A percentile compares a stretch with the other conserved stretches of the same genome.
Conservation (phyloP, 2,888 invertebrate genomes). For the Drosophila macrothrix region DNA sequence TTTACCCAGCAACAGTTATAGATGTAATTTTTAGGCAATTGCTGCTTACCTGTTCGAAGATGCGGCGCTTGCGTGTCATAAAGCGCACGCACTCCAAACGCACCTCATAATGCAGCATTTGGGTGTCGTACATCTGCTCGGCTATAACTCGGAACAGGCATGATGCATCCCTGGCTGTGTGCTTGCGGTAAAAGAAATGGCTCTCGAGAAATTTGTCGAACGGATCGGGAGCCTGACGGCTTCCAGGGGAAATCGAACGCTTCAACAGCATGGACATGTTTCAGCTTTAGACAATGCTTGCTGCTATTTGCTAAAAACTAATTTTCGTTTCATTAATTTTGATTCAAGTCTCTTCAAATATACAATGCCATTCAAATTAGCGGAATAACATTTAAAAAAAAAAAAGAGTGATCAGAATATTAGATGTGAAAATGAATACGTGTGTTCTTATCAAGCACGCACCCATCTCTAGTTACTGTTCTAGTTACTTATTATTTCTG, state of each 20-base stretch:
- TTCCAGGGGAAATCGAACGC: constrained; percentile 84
- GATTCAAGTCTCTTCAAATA: neutral
- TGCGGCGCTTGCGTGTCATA: constrained; percentile 87
- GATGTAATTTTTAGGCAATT: neutral
- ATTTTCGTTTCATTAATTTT: neutral
- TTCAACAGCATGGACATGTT: constrained; percentile 47
- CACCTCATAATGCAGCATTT: constrained; percentile 91
- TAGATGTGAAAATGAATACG: neutral
- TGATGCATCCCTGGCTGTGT: constrained; percentile 94
- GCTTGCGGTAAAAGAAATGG: constrained; percentile 93
- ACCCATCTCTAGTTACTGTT: constrained; percentile 34
- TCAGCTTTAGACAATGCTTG: neutral
- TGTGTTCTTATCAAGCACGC: constrained; percentile 1
- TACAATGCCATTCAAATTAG: neutral
- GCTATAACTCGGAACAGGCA: constrained; percentile 95
- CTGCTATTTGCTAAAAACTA: neutral
- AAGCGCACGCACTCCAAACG: constrained; percentile 90
- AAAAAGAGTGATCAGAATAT: neutral
- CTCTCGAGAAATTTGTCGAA: constrained; percentile 92
- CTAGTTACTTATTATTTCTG: constrained; percentile 7
- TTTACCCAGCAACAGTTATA: neutral
- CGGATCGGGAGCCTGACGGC: constrained; percentile 85
- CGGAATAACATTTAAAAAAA: neutral
- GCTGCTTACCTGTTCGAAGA: constrained; percentile 87
- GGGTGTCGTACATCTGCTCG: constrained; percentile 90